A percentile compares a stretch with the other conserved stretches of the same genome.
phyloP scores from a whole-genome alignment of 2,113 vertebrate genomes.

The Hipposideros armiger region DNA sequence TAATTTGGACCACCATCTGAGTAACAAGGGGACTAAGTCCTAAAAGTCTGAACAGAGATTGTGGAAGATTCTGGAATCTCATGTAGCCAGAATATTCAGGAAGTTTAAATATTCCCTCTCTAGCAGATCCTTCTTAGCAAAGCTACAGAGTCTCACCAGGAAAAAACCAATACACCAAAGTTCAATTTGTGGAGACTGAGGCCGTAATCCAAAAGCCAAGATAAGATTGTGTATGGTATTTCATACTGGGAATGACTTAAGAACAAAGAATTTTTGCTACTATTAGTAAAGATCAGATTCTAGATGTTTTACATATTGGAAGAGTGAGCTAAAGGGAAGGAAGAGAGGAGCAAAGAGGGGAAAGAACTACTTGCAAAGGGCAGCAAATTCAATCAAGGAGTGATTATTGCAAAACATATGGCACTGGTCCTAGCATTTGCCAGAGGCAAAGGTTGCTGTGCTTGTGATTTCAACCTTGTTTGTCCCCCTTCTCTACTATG shows the following conservation, averaged over 20 bases:
- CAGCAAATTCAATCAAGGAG: constrained; percentile 2
- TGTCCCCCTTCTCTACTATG: background rate
- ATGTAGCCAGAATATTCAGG: background rate
- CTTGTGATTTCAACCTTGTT: background rate
- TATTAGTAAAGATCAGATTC: background rate
- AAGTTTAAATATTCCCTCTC: background rate
- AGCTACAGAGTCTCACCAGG: background rate
- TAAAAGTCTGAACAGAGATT: background rate
- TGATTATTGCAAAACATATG: background rate
- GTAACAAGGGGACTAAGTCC: background rate
- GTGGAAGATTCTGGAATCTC: background rate
- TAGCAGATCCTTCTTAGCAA: background rate
- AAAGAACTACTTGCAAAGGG: constrained; percentile 13
- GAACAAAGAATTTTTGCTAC: background rate
- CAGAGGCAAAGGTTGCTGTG: background rate
- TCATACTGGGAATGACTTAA: background rate
- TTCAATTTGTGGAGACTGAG: background rate
- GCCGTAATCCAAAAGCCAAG: background rate
- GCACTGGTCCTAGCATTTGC: background rate
- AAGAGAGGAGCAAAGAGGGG: background rate
- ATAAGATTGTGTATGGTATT: background rate
- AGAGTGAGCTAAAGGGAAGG: background rate
- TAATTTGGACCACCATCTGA: constrained; percentile 34
- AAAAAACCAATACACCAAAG: background rate
- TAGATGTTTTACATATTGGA: background rate